Percentiles rank a stretch among this genome's conserved stretches.
These are phyloP conservation scores for Tolypeutes matacus DNA, from an alignment of 2,797 vertebrate species.

Conservation along the genomic window DNA sequence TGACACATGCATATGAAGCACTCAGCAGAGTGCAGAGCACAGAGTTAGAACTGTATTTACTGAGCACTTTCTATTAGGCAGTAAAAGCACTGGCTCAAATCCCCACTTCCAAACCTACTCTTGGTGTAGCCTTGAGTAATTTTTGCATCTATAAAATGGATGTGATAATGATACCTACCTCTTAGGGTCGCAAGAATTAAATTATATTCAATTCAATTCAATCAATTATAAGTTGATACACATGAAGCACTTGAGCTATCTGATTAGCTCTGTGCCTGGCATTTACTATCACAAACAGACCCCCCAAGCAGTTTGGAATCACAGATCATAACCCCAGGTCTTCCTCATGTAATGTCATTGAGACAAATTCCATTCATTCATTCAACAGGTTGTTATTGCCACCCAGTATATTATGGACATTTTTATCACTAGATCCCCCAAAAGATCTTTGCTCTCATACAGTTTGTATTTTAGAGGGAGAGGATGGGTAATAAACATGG, in stretches of 20 bases:
- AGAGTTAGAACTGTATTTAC: background rate
- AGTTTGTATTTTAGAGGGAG: background rate
- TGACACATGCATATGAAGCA: background rate
- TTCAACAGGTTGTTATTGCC: background rate
- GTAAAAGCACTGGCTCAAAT: background rate
- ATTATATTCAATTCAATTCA: background rate
- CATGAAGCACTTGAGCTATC: slow-evolving; percentile 21
- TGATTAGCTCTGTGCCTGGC: background rate
- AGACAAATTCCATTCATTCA: slow-evolving; percentile 8
- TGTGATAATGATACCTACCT: background rate
- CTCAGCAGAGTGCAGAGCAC: background rate
- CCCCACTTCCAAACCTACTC: background rate
- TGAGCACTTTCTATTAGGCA: background rate
- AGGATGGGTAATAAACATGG: background rate
- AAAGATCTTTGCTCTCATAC: background rate
- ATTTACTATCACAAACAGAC: slow-evolving; percentile 35
- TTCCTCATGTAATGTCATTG: background rate
- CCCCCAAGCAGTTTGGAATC: background rate
- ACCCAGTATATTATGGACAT: background rate
- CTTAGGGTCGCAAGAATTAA: background rate
- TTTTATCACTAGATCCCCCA: background rate
- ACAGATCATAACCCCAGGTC: background rate
- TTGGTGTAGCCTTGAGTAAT: too few relatives aligned
- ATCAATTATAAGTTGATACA: background rate
- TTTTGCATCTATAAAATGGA: slow-evolving; percentile 38